A percentile compares a stretch with the other conserved stretches of the same genome.
These are phyloP conservation scores for Synergus itoensis DNA, from an alignment of 2,888 invertebrate genomes.

Conservation along the genomic window DNA sequence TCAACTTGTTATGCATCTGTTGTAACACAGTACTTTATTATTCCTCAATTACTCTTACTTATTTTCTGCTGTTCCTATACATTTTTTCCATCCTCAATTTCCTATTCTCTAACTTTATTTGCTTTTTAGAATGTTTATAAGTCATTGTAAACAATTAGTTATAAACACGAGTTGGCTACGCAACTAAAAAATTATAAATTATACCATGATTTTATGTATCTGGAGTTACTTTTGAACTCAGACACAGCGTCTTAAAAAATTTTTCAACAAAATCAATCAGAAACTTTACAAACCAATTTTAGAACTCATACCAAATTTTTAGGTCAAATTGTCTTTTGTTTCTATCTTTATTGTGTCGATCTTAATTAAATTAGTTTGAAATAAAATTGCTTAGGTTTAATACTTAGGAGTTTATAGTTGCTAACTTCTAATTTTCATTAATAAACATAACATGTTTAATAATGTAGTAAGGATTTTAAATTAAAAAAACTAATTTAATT, in stretches of 20 bases:
- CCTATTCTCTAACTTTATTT: background rate
- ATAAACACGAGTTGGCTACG: background rate
- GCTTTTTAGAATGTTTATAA: background rate
- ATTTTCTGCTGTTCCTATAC: background rate
- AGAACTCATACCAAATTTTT: background rate
- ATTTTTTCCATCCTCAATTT: background rate
- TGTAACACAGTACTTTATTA: conserved; percentile 8
- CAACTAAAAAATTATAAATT: too few relatives aligned
- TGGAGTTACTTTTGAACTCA: background rate
- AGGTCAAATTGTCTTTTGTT: background rate
- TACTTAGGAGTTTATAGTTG: background rate
- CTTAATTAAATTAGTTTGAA: too few relatives aligned
- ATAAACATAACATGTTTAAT: background rate
- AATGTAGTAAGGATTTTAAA: background rate
- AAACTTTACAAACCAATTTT: background rate
- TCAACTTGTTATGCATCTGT: conserved; percentile 16
- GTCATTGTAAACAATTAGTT: background rate
- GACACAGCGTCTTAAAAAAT: background rate
- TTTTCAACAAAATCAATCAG: too few relatives aligned
- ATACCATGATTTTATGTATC: too few relatives aligned
- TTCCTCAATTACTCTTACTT: background rate
- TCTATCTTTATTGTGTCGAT: too few relatives aligned
- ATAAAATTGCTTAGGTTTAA: background rate
- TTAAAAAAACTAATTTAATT: background rate
- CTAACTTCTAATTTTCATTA: background rate